Conservation (phyloP, 2,797 vertebrate species). For the Leptoclinus maculatus region DNA sequence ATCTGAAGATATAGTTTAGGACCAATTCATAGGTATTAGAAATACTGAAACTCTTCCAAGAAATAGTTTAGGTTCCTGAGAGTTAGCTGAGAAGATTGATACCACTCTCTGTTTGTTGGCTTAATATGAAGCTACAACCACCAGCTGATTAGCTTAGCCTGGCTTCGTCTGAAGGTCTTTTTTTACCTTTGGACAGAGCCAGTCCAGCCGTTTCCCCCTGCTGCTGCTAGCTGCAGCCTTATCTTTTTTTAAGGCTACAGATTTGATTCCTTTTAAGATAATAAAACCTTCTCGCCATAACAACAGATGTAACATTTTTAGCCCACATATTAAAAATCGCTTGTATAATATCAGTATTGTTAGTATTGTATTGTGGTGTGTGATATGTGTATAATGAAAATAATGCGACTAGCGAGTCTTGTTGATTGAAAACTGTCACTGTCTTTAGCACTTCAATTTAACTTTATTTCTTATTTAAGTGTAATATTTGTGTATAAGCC, state of each 20-base stretch:
- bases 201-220: neutral
- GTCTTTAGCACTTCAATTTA: neutral
- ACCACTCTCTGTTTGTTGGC: too few relatives aligned
- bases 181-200: neutral
- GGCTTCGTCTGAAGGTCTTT: neutral
- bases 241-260: too few relatives aligned
- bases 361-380: neutral
- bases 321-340: neutral
- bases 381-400: neutral
- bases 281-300: neutral
- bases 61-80: neutral
- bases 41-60: neutral
- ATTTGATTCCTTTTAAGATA: neutral
- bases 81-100: neutral
- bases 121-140: neutral
- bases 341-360: neutral
- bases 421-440: neutral
- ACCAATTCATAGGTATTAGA: neutral
- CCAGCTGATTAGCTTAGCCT: neutral
- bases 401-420: neutral
- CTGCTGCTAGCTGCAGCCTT: neutral
- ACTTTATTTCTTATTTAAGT: neutral
- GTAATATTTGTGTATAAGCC: neutral
- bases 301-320: neutral
- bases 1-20: neutral